phyloP scores from a whole-genome alignment of 2,888 invertebrate species.

The Conomelus anceps region DNA sequence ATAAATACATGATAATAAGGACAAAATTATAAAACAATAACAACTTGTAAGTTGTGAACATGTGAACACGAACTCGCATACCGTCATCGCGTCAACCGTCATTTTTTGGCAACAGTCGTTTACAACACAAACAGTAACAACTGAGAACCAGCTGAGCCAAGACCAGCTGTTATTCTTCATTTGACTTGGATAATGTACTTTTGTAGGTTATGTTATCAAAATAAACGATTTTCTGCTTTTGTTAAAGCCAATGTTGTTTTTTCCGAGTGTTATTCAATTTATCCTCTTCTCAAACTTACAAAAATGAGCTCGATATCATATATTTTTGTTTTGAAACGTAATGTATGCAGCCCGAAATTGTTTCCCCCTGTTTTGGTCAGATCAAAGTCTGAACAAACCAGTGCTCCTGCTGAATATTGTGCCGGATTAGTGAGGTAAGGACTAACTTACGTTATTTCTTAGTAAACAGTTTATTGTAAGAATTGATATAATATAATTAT shows the following conservation, averaged over 20 bases:
- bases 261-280: background rate
- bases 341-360: background rate
- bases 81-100: no score
- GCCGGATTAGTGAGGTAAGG: constrained; percentile 53
- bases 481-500: no score
- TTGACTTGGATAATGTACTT: background rate
- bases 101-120: background rate
- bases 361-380: background rate
- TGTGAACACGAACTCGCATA: background rate
- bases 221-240: background rate
- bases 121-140: background rate
- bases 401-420: constrained; percentile 51
- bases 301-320: background rate
- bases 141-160: background rate
- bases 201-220: background rate
- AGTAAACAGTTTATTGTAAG: no score
- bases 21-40: background rate
- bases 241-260: background rate
- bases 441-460: no score
- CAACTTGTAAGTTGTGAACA: background rate
- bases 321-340: background rate
- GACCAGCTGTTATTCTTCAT: background rate
- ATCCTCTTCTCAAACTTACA: background rate
- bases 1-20: background rate
- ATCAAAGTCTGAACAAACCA: constrained; percentile 37